phyloP scores from a whole-genome alignment of 2,113 vertebrate species.

The Labeo catla region DNA sequence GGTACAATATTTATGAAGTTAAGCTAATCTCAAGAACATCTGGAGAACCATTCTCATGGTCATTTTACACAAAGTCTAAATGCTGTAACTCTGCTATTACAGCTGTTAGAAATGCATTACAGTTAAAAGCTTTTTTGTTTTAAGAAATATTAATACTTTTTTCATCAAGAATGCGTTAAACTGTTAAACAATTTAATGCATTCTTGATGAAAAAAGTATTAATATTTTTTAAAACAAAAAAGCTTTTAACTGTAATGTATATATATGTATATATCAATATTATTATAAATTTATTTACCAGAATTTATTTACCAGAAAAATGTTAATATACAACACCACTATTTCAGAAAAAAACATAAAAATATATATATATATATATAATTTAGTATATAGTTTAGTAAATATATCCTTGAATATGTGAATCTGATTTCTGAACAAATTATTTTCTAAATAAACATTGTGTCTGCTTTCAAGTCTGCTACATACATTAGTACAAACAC shows the following conservation, averaged over 20 bases:
- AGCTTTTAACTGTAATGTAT: background rate
- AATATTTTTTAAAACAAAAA: background rate
- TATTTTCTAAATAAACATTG: background rate
- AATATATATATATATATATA: too few species aligned
- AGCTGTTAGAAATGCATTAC: background rate
- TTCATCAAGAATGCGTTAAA: background rate
- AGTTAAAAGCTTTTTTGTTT: too few species aligned
- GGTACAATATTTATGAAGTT: background rate
- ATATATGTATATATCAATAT: too few species aligned
- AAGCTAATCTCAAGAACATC: background rate
- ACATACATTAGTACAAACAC: background rate
- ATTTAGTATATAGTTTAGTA: background rate
- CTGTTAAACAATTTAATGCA: too few species aligned
- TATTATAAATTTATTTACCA: too few species aligned
- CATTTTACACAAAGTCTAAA: background rate
- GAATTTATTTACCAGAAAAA: too few species aligned
- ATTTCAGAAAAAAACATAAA: too few species aligned
- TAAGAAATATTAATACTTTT: background rate
- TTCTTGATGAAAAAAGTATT: background rate
- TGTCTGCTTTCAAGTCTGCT: background rate
- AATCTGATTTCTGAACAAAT: background rate
- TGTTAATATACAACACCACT: too few species aligned
- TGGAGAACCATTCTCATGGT: background rate
- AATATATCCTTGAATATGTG: background rate
- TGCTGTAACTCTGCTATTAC: background rate